phyloP scores from a whole-genome alignment of 2,113 vertebrate genomes.

The Salvator merianae region DNA sequence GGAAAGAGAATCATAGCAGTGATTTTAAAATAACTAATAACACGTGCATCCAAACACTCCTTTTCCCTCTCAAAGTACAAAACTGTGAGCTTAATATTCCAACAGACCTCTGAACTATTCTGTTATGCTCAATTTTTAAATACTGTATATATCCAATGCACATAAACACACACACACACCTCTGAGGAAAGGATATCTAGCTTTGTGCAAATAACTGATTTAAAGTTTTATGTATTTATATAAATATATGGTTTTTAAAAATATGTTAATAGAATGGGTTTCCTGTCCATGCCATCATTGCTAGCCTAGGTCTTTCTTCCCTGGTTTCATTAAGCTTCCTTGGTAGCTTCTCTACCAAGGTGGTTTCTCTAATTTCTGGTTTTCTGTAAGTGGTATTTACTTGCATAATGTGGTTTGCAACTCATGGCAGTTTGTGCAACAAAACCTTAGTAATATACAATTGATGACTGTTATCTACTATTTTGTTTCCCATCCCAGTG shows the following conservation, averaged over 20 bases:
- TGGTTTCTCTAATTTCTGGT: too few relatives aligned
- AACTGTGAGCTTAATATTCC: conserved; percentile 39
- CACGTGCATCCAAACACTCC: conserved; percentile 21
- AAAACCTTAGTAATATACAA: too few relatives aligned
- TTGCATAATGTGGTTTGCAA: too few relatives aligned
- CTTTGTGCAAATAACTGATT: neutral
- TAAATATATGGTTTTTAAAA: neutral
- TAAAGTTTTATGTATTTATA: conserved; percentile 31
- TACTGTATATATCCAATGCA: neutral
- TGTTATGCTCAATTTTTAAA: conserved; percentile 41
- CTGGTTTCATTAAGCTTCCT: too few relatives aligned
- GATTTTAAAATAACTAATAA: conserved; percentile 41
- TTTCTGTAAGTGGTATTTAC: too few relatives aligned
- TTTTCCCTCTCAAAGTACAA: conserved; percentile 22
- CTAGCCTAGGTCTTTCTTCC: too few relatives aligned
- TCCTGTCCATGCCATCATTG: too few relatives aligned
- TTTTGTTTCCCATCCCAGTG: too few relatives aligned
- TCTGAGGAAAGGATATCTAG: neutral
- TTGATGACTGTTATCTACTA: too few relatives aligned
- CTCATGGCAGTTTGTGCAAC: too few relatives aligned
- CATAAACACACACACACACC: neutral
- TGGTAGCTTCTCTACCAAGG: too few relatives aligned
- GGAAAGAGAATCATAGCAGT: conserved; percentile 23
- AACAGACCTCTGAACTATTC: conserved; percentile 42
- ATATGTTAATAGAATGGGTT: too few relatives aligned